phyloP scores from a whole-genome alignment of 2,113 vertebrate genomes.

The Hystrix cristata region DNA sequence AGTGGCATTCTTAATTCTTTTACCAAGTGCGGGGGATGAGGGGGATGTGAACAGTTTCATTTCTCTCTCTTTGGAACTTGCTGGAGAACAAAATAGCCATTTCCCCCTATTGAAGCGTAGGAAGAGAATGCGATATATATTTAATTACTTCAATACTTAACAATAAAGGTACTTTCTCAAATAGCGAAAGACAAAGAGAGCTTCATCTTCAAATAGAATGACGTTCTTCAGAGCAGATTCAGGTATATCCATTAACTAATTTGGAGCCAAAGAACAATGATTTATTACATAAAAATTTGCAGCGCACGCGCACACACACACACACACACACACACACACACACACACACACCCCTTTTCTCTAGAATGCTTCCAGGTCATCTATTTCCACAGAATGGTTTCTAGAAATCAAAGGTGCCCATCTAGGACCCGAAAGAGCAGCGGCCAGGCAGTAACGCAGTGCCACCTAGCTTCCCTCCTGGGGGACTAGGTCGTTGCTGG shows the following conservation, averaged over 20 bases:
- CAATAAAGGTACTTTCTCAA: conserved; percentile 30
- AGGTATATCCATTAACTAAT: neutral
- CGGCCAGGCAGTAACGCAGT: conserved; percentile 80
- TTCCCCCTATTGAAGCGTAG: neutral
- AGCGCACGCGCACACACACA: neutral
- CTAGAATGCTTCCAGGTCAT: neutral
- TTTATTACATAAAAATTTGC: neutral
- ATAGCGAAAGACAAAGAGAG: neutral
- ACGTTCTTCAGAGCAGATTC: neutral
- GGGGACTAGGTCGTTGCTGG: neutral
- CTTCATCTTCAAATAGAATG: conserved; percentile 25
- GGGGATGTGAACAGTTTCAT: neutral
- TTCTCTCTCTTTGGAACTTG: conserved; percentile 27
- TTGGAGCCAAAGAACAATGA: neutral
- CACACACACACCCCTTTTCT: conserved; percentile 14
- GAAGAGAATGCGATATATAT: neutral
- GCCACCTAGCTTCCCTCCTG: conserved; percentile 86
- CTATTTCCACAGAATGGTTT: neutral
- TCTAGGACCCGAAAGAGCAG: neutral
- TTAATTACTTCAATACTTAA: neutral
- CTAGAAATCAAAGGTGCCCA: neutral
- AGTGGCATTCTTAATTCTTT: neutral
- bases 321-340: neutral
- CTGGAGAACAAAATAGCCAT: neutral
- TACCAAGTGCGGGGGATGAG: neutral